Conservation (phyloP, 2,888 invertebrate genomes). For the Drosophila austrosaltans region DNA sequence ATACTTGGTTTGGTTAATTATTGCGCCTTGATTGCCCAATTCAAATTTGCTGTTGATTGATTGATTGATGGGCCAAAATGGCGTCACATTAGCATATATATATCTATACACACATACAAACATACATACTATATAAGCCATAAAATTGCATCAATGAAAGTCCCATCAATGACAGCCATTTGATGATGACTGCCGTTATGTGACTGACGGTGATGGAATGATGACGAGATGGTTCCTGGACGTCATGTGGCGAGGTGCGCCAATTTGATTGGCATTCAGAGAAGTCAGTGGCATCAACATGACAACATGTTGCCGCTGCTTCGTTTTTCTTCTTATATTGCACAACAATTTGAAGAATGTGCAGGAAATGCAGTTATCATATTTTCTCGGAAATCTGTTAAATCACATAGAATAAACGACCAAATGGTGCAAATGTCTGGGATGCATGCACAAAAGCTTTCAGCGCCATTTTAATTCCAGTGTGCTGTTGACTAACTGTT, state of each 20-base stretch:
- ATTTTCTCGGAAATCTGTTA: not conserved
- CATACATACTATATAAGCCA: constrained; percentile 4
- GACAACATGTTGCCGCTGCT: constrained; percentile 29
- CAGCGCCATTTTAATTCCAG: not conserved
- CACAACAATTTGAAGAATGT: constrained; percentile 18
- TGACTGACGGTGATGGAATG: constrained; percentile 23
- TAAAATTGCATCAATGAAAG: constrained; percentile 24
- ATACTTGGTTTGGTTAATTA: constrained; percentile 45
- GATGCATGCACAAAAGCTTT: not conserved
- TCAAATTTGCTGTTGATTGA: constrained; percentile 28
- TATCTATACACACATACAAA: too few relatives aligned
- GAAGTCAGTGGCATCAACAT: constrained; percentile 19
- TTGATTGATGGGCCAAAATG: constrained; percentile 53
- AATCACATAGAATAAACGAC: not conserved
- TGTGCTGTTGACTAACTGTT: not conserved
- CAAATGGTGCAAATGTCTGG: not conserved
- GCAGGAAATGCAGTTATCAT: constrained; percentile 16
- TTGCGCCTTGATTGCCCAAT: constrained; percentile 53
- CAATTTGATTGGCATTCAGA: constrained; percentile 73
- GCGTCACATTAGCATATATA: constrained; percentile 55
- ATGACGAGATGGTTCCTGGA: constrained; percentile 31
- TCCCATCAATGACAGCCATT: constrained; percentile 58
- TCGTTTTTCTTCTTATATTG: constrained; percentile 11
- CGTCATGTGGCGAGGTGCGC: constrained; percentile 65
- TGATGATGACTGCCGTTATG: constrained; percentile 60